Conservation (phyloP, 1,140 invertebrate species). For the Trichonephila inaurata region DNA sequence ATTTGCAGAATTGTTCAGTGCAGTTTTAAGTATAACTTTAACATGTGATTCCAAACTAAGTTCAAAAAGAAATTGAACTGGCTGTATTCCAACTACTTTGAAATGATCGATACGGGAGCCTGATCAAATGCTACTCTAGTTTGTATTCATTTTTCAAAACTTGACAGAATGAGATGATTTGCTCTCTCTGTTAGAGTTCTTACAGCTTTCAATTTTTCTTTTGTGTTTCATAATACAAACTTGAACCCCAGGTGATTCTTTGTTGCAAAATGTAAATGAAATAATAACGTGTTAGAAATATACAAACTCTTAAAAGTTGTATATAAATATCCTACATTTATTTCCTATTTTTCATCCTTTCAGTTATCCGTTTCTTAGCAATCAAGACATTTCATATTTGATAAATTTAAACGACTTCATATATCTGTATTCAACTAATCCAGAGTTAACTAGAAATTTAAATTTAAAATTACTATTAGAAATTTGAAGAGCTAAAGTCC, state of each 20-base stretch:
- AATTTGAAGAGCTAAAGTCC: no score
- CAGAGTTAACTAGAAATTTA: no score
- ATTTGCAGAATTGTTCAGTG: not conserved
- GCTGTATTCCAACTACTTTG: slow-evolving; percentile 51
- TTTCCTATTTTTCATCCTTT: no score
- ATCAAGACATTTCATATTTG: no score
- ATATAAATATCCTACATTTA: no score
- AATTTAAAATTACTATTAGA: no score
- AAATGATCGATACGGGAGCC: slow-evolving; percentile 43
- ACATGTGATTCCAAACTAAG: slow-evolving; percentile 22
- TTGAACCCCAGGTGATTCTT: not conserved
- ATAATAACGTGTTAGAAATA: no score
- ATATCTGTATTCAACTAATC: no score
- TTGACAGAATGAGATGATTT: slow-evolving; percentile 58
- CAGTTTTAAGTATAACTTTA: slow-evolving; percentile 11
- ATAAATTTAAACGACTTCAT: no score
- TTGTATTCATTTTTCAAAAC: slow-evolving; percentile 65
- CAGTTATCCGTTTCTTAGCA: no score
- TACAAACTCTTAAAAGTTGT: no score
- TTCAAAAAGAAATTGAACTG: slow-evolving; percentile 42
- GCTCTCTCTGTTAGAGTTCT: not conserved
- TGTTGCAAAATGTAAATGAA: not conserved
- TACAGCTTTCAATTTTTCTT: not conserved
- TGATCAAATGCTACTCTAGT: slow-evolving; percentile 63
- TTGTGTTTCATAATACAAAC: not conserved